A percentile compares a stretch with the other conserved stretches of the same genome.
Conservation (phyloP, 2,113 vertebrate genomes). For the Platysternon megacephalum region DNA sequence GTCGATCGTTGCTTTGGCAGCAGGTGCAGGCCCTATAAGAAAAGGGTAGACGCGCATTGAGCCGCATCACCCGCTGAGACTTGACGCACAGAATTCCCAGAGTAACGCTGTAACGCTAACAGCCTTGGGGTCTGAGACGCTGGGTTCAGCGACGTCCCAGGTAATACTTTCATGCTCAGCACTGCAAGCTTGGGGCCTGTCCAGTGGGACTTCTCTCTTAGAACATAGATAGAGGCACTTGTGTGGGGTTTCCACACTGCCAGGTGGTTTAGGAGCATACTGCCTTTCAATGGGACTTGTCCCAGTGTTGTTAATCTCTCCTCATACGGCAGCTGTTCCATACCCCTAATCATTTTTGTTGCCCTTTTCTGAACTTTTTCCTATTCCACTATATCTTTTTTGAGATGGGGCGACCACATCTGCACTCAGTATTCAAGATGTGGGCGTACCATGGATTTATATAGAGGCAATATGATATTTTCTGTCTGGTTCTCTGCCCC, state of each 20-base stretch:
- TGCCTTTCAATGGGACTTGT: background rate
- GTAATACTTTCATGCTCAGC: no score
- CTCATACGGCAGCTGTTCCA: no score
- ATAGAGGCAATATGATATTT: no score
- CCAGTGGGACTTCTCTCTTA: background rate
- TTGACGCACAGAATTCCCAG: background rate
- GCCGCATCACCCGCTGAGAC: background rate
- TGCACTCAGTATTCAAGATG: no score
- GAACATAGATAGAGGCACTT: background rate
- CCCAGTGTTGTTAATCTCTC: no score
- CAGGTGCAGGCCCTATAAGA: background rate
- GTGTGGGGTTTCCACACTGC: background rate
- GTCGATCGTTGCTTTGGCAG: background rate
- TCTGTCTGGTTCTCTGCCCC: no score
- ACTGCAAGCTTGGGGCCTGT: background rate
- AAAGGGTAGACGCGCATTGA: background rate
- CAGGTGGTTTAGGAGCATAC: background rate
- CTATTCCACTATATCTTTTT: no score
- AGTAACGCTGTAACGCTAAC: background rate
- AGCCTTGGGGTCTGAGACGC: no score
- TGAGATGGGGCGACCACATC: no score
- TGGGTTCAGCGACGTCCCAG: background rate
- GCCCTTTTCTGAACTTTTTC: no score
- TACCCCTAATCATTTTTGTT: no score
- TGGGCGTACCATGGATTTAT: no score